These are phyloP conservation scores for Caretta caretta DNA, from an alignment of 2,113 vertebrate species.

Conservation along the genomic window DNA sequence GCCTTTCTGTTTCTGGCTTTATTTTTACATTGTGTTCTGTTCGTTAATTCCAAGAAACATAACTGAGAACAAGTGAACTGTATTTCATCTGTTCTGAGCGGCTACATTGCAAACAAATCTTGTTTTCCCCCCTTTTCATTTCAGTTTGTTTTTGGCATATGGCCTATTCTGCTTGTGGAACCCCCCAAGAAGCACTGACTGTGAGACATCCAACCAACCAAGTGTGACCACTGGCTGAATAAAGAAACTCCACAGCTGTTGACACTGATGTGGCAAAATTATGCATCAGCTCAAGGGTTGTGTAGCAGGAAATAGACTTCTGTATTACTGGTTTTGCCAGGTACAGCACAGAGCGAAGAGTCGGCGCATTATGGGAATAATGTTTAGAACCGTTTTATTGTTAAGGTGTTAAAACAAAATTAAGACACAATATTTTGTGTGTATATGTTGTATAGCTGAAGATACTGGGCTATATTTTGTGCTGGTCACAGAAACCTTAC, in stretches of 20 bases:
- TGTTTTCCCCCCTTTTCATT: constrained; percentile 42
- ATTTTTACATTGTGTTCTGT: not conserved
- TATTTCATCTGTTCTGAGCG: not conserved
- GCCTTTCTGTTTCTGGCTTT: not conserved
- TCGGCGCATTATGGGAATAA: constrained; percentile 29
- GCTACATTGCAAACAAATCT: not conserved
- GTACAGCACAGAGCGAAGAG: constrained; percentile 29
- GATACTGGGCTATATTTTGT: constrained; percentile 68
- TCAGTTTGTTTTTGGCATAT: constrained; percentile 94
- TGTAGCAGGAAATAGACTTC: constrained; percentile 30
- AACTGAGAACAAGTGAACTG: not conserved
- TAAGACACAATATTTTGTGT: constrained; percentile 53
- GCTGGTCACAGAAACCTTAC: constrained; percentile 73
- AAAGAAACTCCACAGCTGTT: constrained; percentile 47
- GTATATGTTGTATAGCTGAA: constrained; percentile 68
- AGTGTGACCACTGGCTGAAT: not conserved
- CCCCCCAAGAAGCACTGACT: constrained; percentile 88
- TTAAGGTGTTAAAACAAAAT: constrained; percentile 58
- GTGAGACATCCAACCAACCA: constrained; percentile 4
- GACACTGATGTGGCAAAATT: constrained; percentile 22
- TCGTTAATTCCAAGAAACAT: not conserved
- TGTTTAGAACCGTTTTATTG: constrained; percentile 59
- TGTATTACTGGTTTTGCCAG: not conserved
- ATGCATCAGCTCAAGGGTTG: constrained; percentile 27
- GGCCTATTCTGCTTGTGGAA: constrained; percentile 93